These are phyloP conservation scores for Lordiphosa mommai DNA, from an alignment of 1,140 invertebrate genomes.

Conservation along the genomic window DNA sequence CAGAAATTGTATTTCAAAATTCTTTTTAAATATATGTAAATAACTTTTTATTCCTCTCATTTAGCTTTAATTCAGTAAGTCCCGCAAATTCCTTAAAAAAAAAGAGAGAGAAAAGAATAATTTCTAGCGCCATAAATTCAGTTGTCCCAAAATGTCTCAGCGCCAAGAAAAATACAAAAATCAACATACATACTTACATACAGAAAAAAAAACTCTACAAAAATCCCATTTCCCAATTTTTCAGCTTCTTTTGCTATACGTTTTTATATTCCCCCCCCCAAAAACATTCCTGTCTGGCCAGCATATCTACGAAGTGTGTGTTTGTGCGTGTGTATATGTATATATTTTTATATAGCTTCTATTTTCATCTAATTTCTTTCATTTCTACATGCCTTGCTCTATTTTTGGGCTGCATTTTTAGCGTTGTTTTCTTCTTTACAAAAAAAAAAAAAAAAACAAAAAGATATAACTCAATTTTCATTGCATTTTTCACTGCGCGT, in stretches of 20 bases:
- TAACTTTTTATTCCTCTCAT: not conserved
- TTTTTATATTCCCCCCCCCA: slow-evolving; percentile 24
- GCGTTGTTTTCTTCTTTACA: slow-evolving; percentile 37
- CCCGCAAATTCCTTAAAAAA: slow-evolving; percentile 17
- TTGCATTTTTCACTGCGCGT: slow-evolving; percentile 20
- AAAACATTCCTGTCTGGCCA: slow-evolving; percentile 63
- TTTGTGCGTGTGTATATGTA: slow-evolving; percentile 4
- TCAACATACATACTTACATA: not conserved
- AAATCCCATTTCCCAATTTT: slow-evolving; percentile 39
- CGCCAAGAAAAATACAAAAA: slow-evolving; percentile 20
- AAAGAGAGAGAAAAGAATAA: slow-evolving; percentile 19
- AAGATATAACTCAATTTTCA: slow-evolving; percentile 61
- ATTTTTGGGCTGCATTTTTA: slow-evolving; percentile 64
- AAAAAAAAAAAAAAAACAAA: slow-evolving; percentile 9
- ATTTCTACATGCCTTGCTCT: slow-evolving; percentile 71
- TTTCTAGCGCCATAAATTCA: slow-evolving; percentile 45
- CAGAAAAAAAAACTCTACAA: not conserved
- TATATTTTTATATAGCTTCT: slow-evolving; percentile 60
- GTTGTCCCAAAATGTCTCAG: slow-evolving; percentile 52
- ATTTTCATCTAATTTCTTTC: slow-evolving; percentile 73
- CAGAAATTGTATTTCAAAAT: slow-evolving; percentile 2
- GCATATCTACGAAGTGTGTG: slow-evolving; percentile 13
- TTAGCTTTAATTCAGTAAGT: not conserved
- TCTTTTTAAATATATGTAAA: not conserved
- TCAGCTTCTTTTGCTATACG: slow-evolving; percentile 26